Evolutionary conservation across 2,888 invertebrate species (phyloP), one percentile per base, ranked within the genome.

Genomic region (Amiota communis): DNA sequence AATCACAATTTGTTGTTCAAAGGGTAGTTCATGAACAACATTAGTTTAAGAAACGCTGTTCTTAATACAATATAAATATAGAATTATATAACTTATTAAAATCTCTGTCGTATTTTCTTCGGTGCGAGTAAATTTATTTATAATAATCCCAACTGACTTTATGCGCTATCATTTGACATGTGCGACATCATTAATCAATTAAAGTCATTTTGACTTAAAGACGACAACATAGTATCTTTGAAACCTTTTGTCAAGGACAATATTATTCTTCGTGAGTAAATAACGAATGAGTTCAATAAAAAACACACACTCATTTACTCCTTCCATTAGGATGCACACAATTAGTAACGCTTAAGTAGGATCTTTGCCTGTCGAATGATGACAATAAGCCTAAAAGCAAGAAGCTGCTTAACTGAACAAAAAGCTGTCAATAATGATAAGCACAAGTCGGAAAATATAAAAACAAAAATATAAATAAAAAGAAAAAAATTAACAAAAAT

Each of bases 141-240:
- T n/a, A 4, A 68, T n/a, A 68, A 68, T 68, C 67, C 67, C 67
- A 68, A 57, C 65, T 75, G 76, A 70, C 63, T 72, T 65, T 56
- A 13, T 13, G 59, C 15, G 48, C 49, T 82, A 77, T 77, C 77
- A 84, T 82, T 86, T 83, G 83, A 86, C 86, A 81, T 81, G 36
- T 36, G 82, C 81, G 83, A 79, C 85, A 79, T 75, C 85, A 83
- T 83, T 83, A 83, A 83, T 83, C 83, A 83, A 83, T 83, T 85
- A 81, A 78, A 36, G 36, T 36, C 36, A 3, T 36, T 36, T 36
- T 36, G 36, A 36, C 36, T 36, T 36, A 36, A 36, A 36, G 36
- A 74, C 77, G 69, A 72, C 73, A 51, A 63, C 67, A 15, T 20
- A 23, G 3, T 23, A 49, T 17, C 69, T 12, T 20, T 46, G 53